Evolutionary conservation across 2,113 vertebrate genomes (phyloP).

Genomic region (Ciconia stormi): DNA sequence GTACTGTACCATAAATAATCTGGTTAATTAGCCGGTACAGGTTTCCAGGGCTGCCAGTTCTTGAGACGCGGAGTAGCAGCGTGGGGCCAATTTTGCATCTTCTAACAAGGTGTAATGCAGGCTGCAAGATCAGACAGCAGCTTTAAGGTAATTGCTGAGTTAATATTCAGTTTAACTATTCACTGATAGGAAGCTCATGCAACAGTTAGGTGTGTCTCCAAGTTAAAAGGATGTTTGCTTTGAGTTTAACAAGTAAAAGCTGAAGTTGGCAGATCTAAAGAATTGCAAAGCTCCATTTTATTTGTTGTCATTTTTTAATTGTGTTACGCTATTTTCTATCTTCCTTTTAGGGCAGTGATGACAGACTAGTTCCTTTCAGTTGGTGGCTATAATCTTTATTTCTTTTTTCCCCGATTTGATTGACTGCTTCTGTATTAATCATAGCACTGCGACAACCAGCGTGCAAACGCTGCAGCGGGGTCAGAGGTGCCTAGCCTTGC

Average conservation of each 20-base stretch:
- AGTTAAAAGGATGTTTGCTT: slow-evolving; percentile 35
- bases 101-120: neutral
- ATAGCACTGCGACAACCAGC: neutral
- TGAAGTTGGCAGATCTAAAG: neutral
- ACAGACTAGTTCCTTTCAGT: neutral
- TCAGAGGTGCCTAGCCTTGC: neutral
- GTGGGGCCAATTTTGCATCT: neutral
- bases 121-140: slow-evolving; percentile 9
- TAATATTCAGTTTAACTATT: slow-evolving; percentile 18
- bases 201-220: slow-evolving; percentile 21
- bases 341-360: neutral
- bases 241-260: neutral
- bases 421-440: neutral
- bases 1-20: slow-evolving; percentile 59
- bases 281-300: neutral
- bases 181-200: neutral
- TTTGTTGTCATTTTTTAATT: neutral
- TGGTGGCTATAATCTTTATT: neutral
- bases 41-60: slow-evolving; percentile 46
- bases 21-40: slow-evolving; percentile 42
- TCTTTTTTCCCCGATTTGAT: neutral
- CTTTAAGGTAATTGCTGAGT: slow-evolving; percentile 16
- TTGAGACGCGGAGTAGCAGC: neutral
- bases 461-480: accelerated
- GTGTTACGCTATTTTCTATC: neutral